Evolutionary conservation across 2,888 invertebrate species (phyloP).

Genomic region (Ypsolopha sequella): DNA sequence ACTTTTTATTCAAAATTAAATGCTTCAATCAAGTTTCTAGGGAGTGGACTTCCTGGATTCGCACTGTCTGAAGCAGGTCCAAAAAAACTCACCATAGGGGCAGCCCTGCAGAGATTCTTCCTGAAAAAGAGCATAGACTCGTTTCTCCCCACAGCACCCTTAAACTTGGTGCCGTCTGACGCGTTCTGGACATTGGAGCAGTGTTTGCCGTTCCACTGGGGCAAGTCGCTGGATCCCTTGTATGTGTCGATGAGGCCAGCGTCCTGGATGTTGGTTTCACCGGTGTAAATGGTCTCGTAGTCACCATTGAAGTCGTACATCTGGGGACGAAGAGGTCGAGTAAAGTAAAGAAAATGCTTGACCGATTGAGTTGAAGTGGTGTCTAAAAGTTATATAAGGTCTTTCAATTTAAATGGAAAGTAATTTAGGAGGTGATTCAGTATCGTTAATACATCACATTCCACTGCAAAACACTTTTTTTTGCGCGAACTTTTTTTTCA

Average conservation of each 20-base stretch:
- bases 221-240: constrained; percentile 77
- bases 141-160: constrained; percentile 75
- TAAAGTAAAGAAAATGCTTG: no score
- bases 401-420: no score
- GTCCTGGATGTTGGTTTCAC: constrained; percentile 69
- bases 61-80: no score
- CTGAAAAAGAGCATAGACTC: constrained; percentile 82
- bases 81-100: constrained; percentile 74
- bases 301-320: constrained; percentile 90
- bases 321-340: constrained; percentile 39
- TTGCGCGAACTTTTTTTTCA: no score
- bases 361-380: no score
- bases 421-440: no score
- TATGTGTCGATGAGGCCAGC: constrained; percentile 84
- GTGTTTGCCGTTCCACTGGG: constrained; percentile 82
- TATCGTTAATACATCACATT: no score
- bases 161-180: constrained; percentile 90
- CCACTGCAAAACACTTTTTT: no score
- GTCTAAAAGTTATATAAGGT: no score
- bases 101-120: constrained; percentile 88
- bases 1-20: no score
- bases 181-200: constrained; percentile 83
- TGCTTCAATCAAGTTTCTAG: no score
- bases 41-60: no score
- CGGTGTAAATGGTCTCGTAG: constrained; percentile 83